A percentile compares a stretch with the other conserved stretches of the same genome.
Evolutionary conservation across 2,797 vertebrate species (phyloP).

Genomic region (Gallinago nigripennis): DNA sequence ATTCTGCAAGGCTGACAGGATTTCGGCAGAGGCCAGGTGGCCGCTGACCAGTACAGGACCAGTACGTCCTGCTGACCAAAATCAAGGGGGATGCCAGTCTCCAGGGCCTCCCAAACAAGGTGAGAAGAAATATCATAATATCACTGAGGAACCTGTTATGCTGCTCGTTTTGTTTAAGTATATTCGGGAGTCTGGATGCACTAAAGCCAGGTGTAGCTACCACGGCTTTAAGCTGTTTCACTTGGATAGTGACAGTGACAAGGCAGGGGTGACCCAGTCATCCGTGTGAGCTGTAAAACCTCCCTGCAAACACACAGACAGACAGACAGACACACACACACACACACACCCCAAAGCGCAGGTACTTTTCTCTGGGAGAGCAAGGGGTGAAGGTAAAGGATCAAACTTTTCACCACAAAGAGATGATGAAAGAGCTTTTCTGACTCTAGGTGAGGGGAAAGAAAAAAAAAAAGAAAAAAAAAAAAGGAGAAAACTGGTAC

Average conservation of each 20-base stretch:
- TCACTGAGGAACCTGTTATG: background rate
- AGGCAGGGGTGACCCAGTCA: background rate
- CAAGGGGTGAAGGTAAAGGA: background rate
- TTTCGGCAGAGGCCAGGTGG: background rate
- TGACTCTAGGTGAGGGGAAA: accelerated
- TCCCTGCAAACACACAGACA: background rate
- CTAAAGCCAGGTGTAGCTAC: background rate
- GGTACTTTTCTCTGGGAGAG: background rate
- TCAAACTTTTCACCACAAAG: background rate
- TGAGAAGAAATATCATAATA: background rate
- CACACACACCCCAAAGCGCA: too few relatives aligned
- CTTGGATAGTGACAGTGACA: background rate
- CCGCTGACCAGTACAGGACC: background rate
- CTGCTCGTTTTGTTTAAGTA: background rate
- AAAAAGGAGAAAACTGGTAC: background rate
- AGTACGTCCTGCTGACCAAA: background rate
- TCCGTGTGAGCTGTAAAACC: background rate
- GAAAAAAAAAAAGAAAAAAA: accelerated
- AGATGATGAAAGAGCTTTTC: background rate
- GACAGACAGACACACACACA: too few relatives aligned
- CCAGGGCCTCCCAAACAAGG: background rate
- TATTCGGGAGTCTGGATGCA: background rate
- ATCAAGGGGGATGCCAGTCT: accelerated
- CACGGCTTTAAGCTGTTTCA: background rate
- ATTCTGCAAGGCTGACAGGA: background rate